These are phyloP conservation scores for Chiroxiphia lanceolata DNA, from an alignment of 2,797 vertebrate species.

Conservation along the genomic window DNA sequence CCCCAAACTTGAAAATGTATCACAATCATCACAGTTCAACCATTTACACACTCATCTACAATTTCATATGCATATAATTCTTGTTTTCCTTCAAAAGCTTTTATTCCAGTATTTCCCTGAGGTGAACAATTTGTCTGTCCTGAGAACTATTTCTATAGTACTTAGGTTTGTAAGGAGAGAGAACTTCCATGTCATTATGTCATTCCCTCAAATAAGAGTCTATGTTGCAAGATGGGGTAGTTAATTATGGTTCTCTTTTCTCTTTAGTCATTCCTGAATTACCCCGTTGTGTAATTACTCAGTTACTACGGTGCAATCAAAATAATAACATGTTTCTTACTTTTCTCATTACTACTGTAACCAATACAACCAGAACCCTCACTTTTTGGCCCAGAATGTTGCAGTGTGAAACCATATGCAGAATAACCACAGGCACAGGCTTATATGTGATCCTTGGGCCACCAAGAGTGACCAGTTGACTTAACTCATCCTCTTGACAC, in stretches of 20 bases:
- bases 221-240: slow-evolving; percentile 1
- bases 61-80: background rate
- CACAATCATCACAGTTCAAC: background rate
- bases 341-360: background rate
- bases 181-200: slow-evolving; percentile 19
- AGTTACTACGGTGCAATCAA: slow-evolving; percentile 33
- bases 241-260: slow-evolving; percentile 34
- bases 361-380: background rate
- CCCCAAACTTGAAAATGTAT: background rate
- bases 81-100: background rate
- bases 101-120: background rate
- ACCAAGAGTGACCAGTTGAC: background rate
- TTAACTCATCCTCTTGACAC: background rate
- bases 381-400: background rate
- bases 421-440: background rate
- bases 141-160: background rate
- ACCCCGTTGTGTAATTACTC: background rate
- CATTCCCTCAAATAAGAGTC: slow-evolving; percentile 51
- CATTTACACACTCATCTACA: background rate
- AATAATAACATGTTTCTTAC: slow-evolving; percentile 34
- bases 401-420: background rate
- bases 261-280: slow-evolving; percentile 21
- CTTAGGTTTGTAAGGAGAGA: background rate
- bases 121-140: background rate
- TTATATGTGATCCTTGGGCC: background rate